Evolutionary conservation across 2,797 vertebrate species (phyloP).

Genomic region (Phalloptychus januarius): DNA sequence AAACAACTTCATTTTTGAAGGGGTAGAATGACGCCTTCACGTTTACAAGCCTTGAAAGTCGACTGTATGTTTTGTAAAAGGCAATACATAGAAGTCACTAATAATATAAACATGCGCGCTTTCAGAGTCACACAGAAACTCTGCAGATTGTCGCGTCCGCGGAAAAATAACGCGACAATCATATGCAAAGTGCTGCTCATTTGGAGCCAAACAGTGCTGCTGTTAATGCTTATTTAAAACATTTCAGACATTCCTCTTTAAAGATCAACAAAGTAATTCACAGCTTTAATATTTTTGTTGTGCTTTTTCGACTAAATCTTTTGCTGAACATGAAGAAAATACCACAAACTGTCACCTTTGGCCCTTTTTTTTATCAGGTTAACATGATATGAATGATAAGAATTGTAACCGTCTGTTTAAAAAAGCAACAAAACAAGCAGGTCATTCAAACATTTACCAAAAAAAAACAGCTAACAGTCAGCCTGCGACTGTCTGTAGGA

Average conservation of each 20-base stretch:
- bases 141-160: not conserved
- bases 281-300: slow-evolving; percentile 41
- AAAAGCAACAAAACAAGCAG: not conserved
- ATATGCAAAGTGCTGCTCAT: slow-evolving; percentile 37
- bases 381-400: not conserved
- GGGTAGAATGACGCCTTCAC: slow-evolving; percentile 47
- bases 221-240: slow-evolving; percentile 32
- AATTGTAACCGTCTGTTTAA: not conserved
- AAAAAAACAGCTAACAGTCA: not conserved
- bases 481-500: not conserved
- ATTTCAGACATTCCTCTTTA: slow-evolving; percentile 39
- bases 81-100: slow-evolving; percentile 58
- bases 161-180: slow-evolving; percentile 2
- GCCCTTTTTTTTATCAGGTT: not conserved
- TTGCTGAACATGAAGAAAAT: not conserved
- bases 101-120: slow-evolving; percentile 54
- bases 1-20: slow-evolving; percentile 41
- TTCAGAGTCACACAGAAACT: not conserved
- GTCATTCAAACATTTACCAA: not conserved
- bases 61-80: slow-evolving; percentile 43
- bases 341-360: not conserved
- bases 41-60: slow-evolving; percentile 43
- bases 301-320: slow-evolving; percentile 27
- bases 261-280: slow-evolving; percentile 43
- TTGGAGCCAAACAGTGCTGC: slow-evolving; percentile 24